Base-by-base conservation (phyloP, 2,888 invertebrate species). In the Zygaena filipendulae region DNA sequence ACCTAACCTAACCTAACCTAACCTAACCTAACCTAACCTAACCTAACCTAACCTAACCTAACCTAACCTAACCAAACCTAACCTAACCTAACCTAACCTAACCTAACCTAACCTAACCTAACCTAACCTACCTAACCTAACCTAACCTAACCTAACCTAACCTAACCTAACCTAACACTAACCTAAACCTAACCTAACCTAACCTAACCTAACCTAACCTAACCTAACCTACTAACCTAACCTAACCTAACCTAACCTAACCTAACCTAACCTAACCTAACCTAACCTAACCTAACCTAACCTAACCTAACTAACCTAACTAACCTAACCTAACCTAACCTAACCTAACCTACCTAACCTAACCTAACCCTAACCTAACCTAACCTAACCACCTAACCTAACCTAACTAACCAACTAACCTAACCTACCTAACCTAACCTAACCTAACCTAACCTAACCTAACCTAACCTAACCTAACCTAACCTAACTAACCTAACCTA, bases 291-390 rank as follows among this genome's bases (percentile, higher is more conserved):
- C 33, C 37, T 32, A 36, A 34, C 37, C 37, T 32, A 37, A 37
- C 37, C 34, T 29, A 37, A 37, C 37, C 37, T 30, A 37, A 37
- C 36, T 33, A 29, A 37, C 36, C 28, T 33, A 33, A 33, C 33
- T 30, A 30, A 36, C 33, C 29, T 30, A 30, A 33, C 30, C 31
- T 27, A 27, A 32, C 27, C 31, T 27, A 27, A 32, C 27, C 31
- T 27, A 27, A 30, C 25, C 25, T 21, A 25, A 25, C 25, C 25
- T 21, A 25, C 21, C 25, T 24, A 21, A 27, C 23, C 27, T 24
- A 21, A 24, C 23, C 27, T 24, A 21, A 27, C 23, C 31, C 27
- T 27, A 32, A 28, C 32, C 29, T 29, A 32, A 28, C 32, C 29
- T 29, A 32, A 28, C 32, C 29, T 27, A 24, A 36, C 33, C 36